Evolutionary conservation across 2,797 vertebrate genomes (phyloP).

Genomic region (Tadarida brasiliensis): DNA sequence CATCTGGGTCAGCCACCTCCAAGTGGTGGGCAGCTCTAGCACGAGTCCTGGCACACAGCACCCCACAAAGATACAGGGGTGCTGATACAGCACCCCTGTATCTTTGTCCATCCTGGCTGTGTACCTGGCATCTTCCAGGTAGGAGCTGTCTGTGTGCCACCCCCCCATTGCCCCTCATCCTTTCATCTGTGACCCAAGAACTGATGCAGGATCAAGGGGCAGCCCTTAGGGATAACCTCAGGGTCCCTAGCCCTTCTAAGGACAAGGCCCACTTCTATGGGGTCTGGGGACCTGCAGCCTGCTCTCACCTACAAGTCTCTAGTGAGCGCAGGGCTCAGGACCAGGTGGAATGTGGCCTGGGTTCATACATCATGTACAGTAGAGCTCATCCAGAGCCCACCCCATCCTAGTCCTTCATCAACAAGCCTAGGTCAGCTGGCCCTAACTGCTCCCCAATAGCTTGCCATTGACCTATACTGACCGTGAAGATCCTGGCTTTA

Average conservation of each 20-base stretch:
- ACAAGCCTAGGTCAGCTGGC: background rate
- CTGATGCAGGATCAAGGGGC: background rate
- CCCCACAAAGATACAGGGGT: no score
- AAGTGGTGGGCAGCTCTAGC: background rate
- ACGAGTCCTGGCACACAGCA: rapidly evolving
- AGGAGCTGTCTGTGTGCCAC: background rate
- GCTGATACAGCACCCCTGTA: no score
- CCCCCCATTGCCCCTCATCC: no score
- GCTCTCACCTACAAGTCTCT: background rate
- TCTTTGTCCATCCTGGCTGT: background rate
- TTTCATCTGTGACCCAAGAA: background rate
- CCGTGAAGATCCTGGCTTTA: no score
- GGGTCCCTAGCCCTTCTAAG: background rate
- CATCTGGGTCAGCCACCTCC: background rate
- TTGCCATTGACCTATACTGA: rapidly evolving
- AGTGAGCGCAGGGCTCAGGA: background rate
- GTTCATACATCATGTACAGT: no score
- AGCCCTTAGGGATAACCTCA: background rate
- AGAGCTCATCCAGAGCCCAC: background rate
- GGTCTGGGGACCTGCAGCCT: background rate
- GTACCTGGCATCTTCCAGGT: background rate
- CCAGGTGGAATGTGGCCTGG: background rate
- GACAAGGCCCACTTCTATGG: background rate
- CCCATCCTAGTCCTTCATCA: background rate
- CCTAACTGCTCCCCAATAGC: background rate